Base-by-base conservation (phyloP, 2,888 invertebrate species). In the Neuroscelio doddi region DNA sequence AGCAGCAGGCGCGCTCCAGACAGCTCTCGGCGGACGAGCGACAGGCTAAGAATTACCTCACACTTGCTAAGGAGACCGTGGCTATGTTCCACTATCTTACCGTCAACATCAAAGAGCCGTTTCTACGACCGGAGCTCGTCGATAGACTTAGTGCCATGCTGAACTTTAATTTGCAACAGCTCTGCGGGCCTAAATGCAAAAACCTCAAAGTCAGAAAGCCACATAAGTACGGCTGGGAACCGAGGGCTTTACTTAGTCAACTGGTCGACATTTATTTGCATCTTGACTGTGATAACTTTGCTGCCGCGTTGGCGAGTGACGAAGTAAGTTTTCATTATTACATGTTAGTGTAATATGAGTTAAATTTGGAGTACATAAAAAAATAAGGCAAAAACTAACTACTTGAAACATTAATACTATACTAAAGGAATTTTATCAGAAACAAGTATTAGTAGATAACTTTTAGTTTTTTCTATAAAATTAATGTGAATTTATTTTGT, bases 71-170 rank as follows among this genome's bases (percentile, higher is more conserved):
- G 69, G 98, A 98, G 85, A 98, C 98, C 0, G 97, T 99, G 44
- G 96, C 98, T 84, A 96, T 99, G 96, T 93, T 99, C 84, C 95
- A 97, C 83, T 97, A 98, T 85, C 88, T 99, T 74, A 97, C 98
- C 14, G 93, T 93, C 75, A 94, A 96, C 80, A 97, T 98, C 73
- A 93, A 93, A 79, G 94, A 96, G 81, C 97, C 98, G 34, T 99
- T 99, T 87, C 88, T 97, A 74, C 90, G 95, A 65, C 93, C 96
- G 1, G 97, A 97, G 86, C 87, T 99, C 68, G 96, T 95, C 36
- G 96, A 96, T 80, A 81, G 97, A 50, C 89, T 99, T 56, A 97
- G 98, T 52, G 96, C 98, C 56, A 99, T 99, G 98, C 89, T 99
- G 71, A 98, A 99, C 86, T 98, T 96, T 85, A 99, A 99, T 87